Evolutionary conservation across 2,888 invertebrate species (phyloP).

Genomic region (Hypomecis atomaria): DNA sequence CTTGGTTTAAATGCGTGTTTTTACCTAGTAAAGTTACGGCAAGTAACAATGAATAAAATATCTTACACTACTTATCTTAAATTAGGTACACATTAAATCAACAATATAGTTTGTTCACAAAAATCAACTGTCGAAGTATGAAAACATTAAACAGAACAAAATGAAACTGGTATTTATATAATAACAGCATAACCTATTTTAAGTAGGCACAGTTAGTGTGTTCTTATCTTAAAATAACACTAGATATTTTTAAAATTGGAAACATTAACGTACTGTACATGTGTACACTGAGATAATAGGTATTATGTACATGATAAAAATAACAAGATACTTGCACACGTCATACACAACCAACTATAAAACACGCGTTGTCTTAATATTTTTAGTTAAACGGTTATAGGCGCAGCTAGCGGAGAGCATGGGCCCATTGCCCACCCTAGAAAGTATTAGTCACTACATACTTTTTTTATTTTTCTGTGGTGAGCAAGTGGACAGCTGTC

Average conservation of each 20-base stretch:
- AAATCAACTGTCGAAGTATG: conserved; percentile 7
- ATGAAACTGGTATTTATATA: conserved; percentile 3
- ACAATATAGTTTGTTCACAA: conserved; percentile 32
- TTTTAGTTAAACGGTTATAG: too few species aligned
- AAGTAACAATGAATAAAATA: conserved; percentile 37
- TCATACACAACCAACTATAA: too few species aligned
- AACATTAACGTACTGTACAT: conserved; percentile 17
- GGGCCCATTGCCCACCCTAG: too few species aligned
- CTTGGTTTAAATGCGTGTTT: conserved; percentile 27
- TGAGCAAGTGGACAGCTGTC: too few species aligned
- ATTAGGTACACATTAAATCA: conserved; percentile 20
- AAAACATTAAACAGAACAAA: conserved; percentile 14
- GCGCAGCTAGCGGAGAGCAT: too few species aligned
- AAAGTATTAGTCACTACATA: too few species aligned
- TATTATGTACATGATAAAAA: conserved; percentile 23
- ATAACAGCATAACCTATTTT: conserved; percentile 24
- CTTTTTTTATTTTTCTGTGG: too few species aligned
- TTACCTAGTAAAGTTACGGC: conserved; percentile 33
- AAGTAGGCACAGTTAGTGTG: conserved; percentile 40
- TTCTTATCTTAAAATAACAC: conserved; percentile 29
- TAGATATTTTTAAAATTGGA: conserved; percentile 13
- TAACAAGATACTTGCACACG: background rate
- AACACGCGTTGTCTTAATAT: too few species aligned
- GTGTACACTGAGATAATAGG: conserved; percentile 13
- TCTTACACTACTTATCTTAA: conserved; percentile 13